Conservation (phyloP, 2,888 invertebrate species). For the Scaptomyza polygonia region DNA sequence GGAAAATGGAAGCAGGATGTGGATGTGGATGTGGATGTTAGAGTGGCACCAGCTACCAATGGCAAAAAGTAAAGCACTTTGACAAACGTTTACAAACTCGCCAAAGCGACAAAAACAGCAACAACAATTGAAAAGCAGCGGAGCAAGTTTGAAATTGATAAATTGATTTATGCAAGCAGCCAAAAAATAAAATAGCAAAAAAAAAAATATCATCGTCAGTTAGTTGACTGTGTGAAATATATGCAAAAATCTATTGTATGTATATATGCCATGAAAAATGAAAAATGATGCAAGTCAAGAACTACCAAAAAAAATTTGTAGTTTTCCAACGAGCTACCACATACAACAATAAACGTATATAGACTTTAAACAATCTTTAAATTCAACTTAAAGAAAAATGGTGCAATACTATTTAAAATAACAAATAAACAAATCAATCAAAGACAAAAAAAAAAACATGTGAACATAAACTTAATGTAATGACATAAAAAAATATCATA, state of each 20-base stretch:
- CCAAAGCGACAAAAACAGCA: constrained; percentile 50
- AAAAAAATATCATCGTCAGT: constrained; percentile 44
- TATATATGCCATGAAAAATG: constrained; percentile 47
- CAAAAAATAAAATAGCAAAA: constrained; percentile 27
- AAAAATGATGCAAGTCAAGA: constrained; percentile 52
- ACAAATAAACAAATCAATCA: no score
- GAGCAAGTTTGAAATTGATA: constrained; percentile 75
- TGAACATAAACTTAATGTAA: no score
- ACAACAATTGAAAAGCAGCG: constrained; percentile 40
- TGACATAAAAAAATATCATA: no score
- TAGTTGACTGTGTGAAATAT: constrained; percentile 48
- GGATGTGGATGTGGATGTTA: not conserved
- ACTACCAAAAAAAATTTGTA: constrained; percentile 11
- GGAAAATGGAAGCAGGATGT: constrained; percentile 10
- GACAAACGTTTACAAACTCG: constrained; percentile 75
- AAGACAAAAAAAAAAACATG: no score
- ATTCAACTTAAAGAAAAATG: constrained; percentile 3
- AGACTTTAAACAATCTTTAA: constrained; percentile 27
- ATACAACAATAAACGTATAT: not conserved
- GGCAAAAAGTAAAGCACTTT: constrained; percentile 73
- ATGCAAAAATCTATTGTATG: constrained; percentile 48
- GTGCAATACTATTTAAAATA: not conserved
- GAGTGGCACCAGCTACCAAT: constrained; percentile 27
- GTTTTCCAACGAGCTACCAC: constrained; percentile 24
- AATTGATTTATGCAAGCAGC: constrained; percentile 74